Evolutionary conservation across 2,888 invertebrate genomes (phyloP), one percentile per base, ranked within the genome.

Genomic region (Diaphora mendica): DNA sequence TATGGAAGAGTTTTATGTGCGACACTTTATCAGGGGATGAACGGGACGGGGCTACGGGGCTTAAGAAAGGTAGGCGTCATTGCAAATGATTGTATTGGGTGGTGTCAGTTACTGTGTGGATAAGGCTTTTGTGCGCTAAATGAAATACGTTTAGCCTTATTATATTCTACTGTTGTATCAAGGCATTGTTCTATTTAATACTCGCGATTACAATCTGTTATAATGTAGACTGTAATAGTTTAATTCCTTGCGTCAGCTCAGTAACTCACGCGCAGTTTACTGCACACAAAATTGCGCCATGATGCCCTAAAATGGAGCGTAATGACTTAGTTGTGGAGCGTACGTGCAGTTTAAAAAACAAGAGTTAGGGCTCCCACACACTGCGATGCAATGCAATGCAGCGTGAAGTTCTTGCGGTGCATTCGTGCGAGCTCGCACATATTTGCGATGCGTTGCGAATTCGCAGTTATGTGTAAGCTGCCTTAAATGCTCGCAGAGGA

Each of bases 1-100:
- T 93, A 92, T 89, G 87, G 85, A 79, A 80, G 87, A 90, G 89
- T 91, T 93, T 93, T 93, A 93, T 93, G 91, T 88, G 78, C 85
- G 67, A 74, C 88, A 85, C 88, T 93, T 92, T 93, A 89, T 93
- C 92, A 93, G 84, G 79, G 89, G 90, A 91, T 92, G 90, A 89
- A 86, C 85, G 85, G 73, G 48, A 72, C 75, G 48, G 62, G 86
- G 88, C 87, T 77, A 77, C 20, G 30, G 17, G 66, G 74, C 75
- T 81, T 77, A 74, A 82, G 83, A 82, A 73, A 66, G 59, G 70
- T 72, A 62, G 77, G 64, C 72, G 75, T 17, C 17, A n/a, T 20
- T 42, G n/a, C 67, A 73, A 68, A 64, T 59, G 68, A 64, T 59
- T 17, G 26, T 17, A 67, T 69, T 42, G 62, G 68, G 68, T 48